phyloP scores from a whole-genome alignment of 2,113 vertebrate genomes.

The Galemys pyrenaicus region DNA sequence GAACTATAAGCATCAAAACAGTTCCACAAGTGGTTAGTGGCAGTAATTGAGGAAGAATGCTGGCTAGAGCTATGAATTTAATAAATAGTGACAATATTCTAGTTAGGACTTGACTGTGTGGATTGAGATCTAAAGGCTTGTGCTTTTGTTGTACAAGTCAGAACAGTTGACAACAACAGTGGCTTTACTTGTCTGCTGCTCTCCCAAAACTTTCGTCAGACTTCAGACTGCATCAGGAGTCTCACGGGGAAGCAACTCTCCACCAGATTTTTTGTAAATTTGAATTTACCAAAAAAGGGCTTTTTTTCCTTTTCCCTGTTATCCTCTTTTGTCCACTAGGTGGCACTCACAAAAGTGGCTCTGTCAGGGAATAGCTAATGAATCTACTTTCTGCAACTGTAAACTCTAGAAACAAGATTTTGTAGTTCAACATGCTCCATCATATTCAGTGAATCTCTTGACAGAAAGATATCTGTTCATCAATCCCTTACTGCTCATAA shows the following conservation, averaged over 20 bases:
- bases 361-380: not conserved
- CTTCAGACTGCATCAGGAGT: not conserved
- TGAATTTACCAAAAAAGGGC: not conserved
- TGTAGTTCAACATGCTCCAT: not conserved
- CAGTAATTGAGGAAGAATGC: slow-evolving; percentile 36
- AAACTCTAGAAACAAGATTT: slow-evolving; percentile 34
- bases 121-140: not conserved
- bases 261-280: no score
- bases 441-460: not conserved
- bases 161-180: not conserved
- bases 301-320: not conserved
- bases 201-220: not conserved
- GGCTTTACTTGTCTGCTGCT: not conserved
- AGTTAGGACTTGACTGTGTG: not conserved
- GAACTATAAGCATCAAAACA: not conserved
- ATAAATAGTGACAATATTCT: not conserved
- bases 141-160: not conserved
- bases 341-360: not conserved
- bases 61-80: slow-evolving; percentile 31
- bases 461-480: not conserved
- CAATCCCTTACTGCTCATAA: not conserved
- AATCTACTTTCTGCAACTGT: slow-evolving; percentile 9
- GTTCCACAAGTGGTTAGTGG: not conserved
- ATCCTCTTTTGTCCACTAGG: slow-evolving; percentile 54
- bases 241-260: not conserved